Conservation (phyloP, 2,888 invertebrate genomes). For the Cristatella mucedo region DNA sequence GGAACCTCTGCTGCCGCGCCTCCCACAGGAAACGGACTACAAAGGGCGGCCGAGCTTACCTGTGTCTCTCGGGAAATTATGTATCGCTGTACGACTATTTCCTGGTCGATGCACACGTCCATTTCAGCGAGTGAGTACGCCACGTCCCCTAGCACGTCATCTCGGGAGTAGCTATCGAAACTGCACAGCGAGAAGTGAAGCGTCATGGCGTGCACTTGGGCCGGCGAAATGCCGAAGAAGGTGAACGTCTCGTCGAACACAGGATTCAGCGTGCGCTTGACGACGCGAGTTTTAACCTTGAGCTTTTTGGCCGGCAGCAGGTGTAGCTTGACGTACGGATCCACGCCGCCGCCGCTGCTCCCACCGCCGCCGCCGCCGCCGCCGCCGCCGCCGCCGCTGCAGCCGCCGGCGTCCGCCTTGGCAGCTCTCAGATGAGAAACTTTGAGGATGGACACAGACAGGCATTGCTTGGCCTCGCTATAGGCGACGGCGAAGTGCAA, state of each 20-base stretch:
- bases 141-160: constrained; percentile 94
- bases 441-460: no score
- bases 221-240: constrained; percentile 61
- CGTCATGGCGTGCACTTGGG: constrained; percentile 76
- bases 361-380: no score
- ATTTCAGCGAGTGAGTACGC: constrained; percentile 46
- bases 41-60: no score
- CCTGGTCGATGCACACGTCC: constrained; percentile 35
- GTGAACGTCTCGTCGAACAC: constrained; percentile 98
- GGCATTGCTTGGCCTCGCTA: no score
- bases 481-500: no score
- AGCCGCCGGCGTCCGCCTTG: no score
- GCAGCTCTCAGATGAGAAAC: no score
- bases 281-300: constrained; percentile 86
- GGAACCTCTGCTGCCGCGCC: not conserved
- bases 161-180: constrained; percentile 91
- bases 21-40: not conserved
- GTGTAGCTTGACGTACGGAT: constrained; percentile 95
- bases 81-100: constrained; percentile 50
- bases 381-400: no score
- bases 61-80: constrained; percentile 82
- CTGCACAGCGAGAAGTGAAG: constrained; percentile 44
- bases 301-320: constrained; percentile 92
- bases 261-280: constrained; percentile 85
- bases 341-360: constrained; percentile 71